A percentile compares a stretch with the other conserved stretches of the same genome.
phyloP scores from a whole-genome alignment of 2,797 vertebrate species.

The Hypotaenidia philippensis region DNA sequence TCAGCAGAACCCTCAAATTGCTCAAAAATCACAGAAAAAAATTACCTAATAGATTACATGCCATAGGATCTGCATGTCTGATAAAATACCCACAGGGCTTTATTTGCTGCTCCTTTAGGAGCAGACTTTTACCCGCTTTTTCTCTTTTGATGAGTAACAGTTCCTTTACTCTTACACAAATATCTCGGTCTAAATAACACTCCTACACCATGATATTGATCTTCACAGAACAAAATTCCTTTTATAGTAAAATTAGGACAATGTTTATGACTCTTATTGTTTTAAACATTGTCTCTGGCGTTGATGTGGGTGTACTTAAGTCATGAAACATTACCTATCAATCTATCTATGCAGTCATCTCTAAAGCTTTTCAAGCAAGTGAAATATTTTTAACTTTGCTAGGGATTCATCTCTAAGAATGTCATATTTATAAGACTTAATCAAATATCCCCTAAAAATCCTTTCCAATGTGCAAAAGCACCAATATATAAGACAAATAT shows the following conservation, averaged over 20 bases:
- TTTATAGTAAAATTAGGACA: slow-evolving; percentile 61
- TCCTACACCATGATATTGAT: neutral
- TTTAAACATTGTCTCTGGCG: slow-evolving; percentile 44
- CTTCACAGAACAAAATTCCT: slow-evolving; percentile 20
- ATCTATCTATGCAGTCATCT: slow-evolving; percentile 7
- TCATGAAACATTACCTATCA: neutral
- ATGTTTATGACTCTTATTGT: slow-evolving; percentile 8
- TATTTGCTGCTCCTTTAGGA: slow-evolving; percentile 40
- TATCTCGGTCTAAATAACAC: slow-evolving; percentile 16
- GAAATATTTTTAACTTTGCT: slow-evolving; percentile 6
- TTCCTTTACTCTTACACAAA: slow-evolving; percentile 26
- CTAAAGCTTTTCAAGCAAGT: slow-evolving; percentile 43
- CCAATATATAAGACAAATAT: neutral
- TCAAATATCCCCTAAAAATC: slow-evolving; percentile 21
- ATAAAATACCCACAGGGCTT: slow-evolving; percentile 17
- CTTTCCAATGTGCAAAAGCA: slow-evolving; percentile 4
- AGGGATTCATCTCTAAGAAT: neutral
- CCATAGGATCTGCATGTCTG: neutral
- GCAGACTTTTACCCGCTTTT: neutral
- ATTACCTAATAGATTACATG: neutral
- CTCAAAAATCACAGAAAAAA: slow-evolving; percentile 3
- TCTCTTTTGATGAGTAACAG: slow-evolving; percentile 1
- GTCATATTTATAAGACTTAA: slow-evolving; percentile 20
- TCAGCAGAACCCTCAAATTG: slow-evolving; percentile 21
- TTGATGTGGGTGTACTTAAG: slow-evolving; percentile 6